Conservation (phyloP, 1,140 invertebrate genomes). For the Adelges cooleyi region DNA sequence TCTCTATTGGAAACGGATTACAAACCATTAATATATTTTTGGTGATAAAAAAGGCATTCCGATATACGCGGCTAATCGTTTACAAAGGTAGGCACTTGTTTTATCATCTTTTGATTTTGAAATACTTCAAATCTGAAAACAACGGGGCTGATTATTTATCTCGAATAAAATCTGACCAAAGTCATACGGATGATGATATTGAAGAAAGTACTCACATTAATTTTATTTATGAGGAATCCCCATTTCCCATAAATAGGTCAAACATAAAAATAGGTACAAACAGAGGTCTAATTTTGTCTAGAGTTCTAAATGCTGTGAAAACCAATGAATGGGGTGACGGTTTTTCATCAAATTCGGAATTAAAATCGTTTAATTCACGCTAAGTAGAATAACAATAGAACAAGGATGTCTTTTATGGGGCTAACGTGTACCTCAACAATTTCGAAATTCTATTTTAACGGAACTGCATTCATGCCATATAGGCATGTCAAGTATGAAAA, state of each 20-base stretch:
- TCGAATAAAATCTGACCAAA: background rate
- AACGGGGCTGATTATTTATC: slow-evolving; percentile 28
- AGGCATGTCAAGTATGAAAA: background rate
- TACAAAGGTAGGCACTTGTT: slow-evolving; percentile 4
- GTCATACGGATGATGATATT: background rate
- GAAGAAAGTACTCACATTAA: background rate
- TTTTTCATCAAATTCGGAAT: background rate
- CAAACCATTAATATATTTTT: slow-evolving; percentile 36
- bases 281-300: background rate
- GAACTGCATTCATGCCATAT: background rate
- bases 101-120: too few species aligned
- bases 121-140: slow-evolving; percentile 4
- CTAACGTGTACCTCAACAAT: background rate
- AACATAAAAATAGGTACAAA: background rate
- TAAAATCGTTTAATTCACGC: background rate
- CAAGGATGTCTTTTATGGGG: background rate
- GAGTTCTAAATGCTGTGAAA: background rate
- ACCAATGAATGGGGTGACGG: background rate
- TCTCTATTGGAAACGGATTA: slow-evolving; percentile 44
- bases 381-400: background rate
- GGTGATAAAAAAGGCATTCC: background rate
- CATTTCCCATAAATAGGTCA: background rate
- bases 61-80: background rate
- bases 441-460: background rate
- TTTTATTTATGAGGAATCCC: background rate